Base-by-base conservation (phyloP, 2,888 invertebrate species). In the Xestobium rufovillosum region DNA sequence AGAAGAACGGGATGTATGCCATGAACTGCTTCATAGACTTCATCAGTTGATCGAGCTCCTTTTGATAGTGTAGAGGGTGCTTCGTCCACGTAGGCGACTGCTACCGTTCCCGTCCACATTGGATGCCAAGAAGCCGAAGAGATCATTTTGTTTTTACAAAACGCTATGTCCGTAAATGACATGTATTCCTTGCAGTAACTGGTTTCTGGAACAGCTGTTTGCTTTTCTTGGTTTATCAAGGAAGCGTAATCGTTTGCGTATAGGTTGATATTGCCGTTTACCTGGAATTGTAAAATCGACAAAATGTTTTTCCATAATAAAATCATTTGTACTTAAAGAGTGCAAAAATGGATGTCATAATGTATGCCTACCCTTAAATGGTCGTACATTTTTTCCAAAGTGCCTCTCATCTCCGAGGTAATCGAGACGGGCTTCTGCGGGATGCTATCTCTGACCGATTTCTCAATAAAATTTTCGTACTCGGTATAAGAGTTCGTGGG, bases 401-500 rank as follows among this genome's bases (percentile, higher is more conserved):
- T n/a, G n/a, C n/a, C n/a, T n/a, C n/a, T n/a, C n/a, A n/a, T n/a
- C n/a, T n/a, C n/a, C 39, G 30, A 60, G 52, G 2, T 62, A 57
- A 10, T 49, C 53, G 43, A 59, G 55, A 27, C 62, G 47, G 1
- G 39, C 37, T 19, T 42, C 35, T 3, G 53, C 38, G 16, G 36
- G 29, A 11, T 39, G 26, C 6, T n/a, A n/a, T n/a, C n/a, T n/a
- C n/a, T n/a, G n/a, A n/a, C n/a, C n/a, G n/a, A n/a, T n/a, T n/a
- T n/a, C n/a, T n/a, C n/a, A n/a, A n/a, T n/a, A n/a, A n/a, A n/a
- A n/a, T n/a, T n/a, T 8, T 65, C 52, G 53, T 78, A 82, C 53
- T 85, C 84, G 1, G 79, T 77, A 75, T 78, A 79, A 39, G 72
- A 70, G 58, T 83, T 83, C 40, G 72, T 67, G 1, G 80, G 81